These are phyloP conservation scores for Corythoichthys haematopterus DNA, from an alignment of 2,113 vertebrate genomes.

Conservation along the genomic window DNA sequence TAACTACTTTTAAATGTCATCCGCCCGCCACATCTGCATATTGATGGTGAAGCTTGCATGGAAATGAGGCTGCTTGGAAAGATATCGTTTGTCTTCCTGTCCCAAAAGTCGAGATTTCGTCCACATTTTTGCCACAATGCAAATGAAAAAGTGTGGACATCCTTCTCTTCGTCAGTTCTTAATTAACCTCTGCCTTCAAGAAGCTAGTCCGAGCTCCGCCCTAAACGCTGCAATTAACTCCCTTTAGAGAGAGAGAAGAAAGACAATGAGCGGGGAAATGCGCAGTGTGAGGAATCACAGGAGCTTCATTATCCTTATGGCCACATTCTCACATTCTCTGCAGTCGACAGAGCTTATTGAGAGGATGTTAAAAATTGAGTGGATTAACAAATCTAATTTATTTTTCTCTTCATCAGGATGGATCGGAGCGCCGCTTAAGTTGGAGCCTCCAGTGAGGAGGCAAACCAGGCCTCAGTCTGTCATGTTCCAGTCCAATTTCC, in stretches of 20 bases:
- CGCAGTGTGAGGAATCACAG: constrained; percentile 24
- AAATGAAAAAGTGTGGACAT: constrained; percentile 73
- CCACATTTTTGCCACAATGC: constrained; percentile 55
- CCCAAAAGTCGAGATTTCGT: constrained; percentile 38
- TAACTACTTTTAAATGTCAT: constrained; percentile 80
- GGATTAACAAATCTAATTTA: constrained; percentile 64
- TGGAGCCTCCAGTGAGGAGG: constrained; percentile 47
- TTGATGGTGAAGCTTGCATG: constrained; percentile 64
- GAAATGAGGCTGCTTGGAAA: constrained; percentile 63
- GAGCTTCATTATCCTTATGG: constrained; percentile 48
- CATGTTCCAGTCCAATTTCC: constrained; percentile 48
- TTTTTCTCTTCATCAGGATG: constrained; percentile 54
- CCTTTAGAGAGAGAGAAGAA: constrained; percentile 45
- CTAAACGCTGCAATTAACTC: constrained; percentile 70
- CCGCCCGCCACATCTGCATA: constrained; percentile 72
- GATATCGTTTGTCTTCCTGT: constrained; percentile 41
- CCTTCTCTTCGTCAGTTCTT: constrained; percentile 65
- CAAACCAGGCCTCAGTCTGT: constrained; percentile 41
- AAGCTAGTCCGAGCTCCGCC: constrained; percentile 53
- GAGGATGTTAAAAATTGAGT: constrained; percentile 41
- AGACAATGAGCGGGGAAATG: constrained; percentile 52
- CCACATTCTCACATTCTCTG: constrained; percentile 42
- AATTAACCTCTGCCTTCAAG: constrained; percentile 72
- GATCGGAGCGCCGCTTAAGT: constrained; percentile 39
- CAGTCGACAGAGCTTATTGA: constrained; percentile 33